Percentiles rank a stretch among this genome's conserved stretches.
Evolutionary conservation across 2,113 vertebrate genomes (phyloP).

Genomic region (Steatornis caripensis): DNA sequence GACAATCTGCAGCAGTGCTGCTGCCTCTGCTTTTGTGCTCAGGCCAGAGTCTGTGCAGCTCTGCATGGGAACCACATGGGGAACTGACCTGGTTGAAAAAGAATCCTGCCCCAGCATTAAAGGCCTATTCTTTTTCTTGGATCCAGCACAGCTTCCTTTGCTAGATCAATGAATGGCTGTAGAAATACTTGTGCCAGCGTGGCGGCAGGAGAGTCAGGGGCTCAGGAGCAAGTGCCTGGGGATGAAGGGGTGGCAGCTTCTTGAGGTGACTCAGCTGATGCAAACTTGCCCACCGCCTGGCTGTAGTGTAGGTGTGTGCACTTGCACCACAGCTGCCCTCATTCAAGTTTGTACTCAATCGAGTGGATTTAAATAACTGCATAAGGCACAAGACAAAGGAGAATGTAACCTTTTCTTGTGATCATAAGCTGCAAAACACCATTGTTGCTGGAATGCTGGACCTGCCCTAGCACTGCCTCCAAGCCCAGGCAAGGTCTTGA

Average conservation of each 20-base stretch:
- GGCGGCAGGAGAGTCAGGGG: neutral
- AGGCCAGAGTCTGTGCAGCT: accelerated
- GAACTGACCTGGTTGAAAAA: neutral
- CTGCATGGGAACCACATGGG: neutral
- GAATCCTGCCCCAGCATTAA: neutral
- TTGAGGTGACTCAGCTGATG: neutral
- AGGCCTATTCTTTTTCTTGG: neutral
- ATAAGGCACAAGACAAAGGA: neutral
- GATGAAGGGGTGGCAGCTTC: neutral
- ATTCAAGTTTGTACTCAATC: neutral
- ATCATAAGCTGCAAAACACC: neutral
- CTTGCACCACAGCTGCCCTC: neutral
- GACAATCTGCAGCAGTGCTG: neutral
- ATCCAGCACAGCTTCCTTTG: neutral
- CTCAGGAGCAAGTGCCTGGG: accelerated
- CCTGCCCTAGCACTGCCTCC: neutral
- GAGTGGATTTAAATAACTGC: neutral
- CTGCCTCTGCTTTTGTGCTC: neutral
- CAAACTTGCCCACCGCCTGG: no score
- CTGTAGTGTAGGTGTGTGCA: neutral
- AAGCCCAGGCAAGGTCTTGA: neutral
- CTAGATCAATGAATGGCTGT: neutral
- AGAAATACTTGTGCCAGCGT: neutral
- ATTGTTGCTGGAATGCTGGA: neutral
- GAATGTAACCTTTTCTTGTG: neutral